These are phyloP conservation scores for Graptemys geographica DNA, from an alignment of 2,797 vertebrate species.

Conservation along the genomic window DNA sequence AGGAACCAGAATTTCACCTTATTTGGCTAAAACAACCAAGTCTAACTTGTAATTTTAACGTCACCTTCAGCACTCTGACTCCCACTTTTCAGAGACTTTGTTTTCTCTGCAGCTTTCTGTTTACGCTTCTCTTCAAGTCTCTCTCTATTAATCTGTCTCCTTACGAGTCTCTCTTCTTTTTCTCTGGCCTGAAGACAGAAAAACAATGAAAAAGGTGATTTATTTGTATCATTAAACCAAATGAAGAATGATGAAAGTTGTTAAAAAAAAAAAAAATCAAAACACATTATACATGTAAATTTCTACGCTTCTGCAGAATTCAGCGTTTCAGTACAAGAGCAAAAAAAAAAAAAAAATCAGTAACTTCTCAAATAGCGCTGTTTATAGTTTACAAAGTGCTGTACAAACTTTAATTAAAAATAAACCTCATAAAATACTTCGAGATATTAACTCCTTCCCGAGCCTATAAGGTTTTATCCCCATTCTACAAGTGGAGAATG, in stretches of 20 bases:
- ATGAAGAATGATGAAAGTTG: neutral
- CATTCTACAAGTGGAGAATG: neutral
- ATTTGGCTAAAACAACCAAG: neutral
- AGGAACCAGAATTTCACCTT: neutral
- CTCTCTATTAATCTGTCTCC: constrained; percentile 95
- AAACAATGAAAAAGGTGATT: neutral
- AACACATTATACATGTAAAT: neutral
- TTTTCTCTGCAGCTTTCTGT: constrained; percentile 89
- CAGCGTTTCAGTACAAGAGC: neutral
- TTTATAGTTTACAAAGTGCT: neutral
- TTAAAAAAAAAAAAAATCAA: neutral
- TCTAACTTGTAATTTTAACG: neutral
- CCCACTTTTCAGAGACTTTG: constrained; percentile 80
- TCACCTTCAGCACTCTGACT: constrained; percentile 83
- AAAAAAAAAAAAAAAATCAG: neutral
- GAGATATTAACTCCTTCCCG: neutral
- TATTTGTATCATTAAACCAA: neutral
- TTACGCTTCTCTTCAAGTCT: constrained; percentile 95
- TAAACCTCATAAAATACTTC: neutral
- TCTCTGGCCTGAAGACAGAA: constrained; percentile 90
- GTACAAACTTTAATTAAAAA: neutral
- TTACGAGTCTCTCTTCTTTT: constrained; percentile 96
- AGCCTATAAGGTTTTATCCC: neutral
- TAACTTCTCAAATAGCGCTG: neutral
- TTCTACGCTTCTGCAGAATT: neutral